Evolutionary conservation across 2,797 vertebrate genomes (phyloP), one percentile per base, ranked within the genome.

Genomic region (Vultur gryphus): DNA sequence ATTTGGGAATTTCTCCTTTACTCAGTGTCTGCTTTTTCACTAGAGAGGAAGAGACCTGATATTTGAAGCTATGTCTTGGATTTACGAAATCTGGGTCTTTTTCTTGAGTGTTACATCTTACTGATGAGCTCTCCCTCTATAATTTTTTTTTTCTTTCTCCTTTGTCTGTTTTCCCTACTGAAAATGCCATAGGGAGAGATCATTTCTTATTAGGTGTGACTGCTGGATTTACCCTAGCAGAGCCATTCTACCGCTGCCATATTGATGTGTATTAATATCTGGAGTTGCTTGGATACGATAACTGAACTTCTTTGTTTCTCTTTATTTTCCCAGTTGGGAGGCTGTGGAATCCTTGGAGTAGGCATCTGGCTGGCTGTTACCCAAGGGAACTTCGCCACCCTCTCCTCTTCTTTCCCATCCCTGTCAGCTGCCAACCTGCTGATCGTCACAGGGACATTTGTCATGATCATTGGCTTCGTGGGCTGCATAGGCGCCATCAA

Each of bases 321-420:
- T 85, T 70, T 97, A 2, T 88, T 89, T 89, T 94, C 39, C 70
- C 97, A 99, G 99, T 94, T 99, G 97, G 99, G 99, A 79, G 99
- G 99, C 97, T 99, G 99, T 96, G 99, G 99, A 77, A 99, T 99
- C 87, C 98, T 99, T 35, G 99, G 99, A 15, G 99, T 99, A 6
- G 99, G 99, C 82, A 99, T 99, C 96, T 99, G 99, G 99, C 98
- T 99, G 97, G 99, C 99, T 2, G 99, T 99, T 97, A 99, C 99
- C 54, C 99, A 99, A 97, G 99, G 99, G 35, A 99, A 99, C 98
- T 99, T 99, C 57, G 99, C 99, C 95, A 99, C 99, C 8, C 98
- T 99, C 48, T 99, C 99, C 19, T 98, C 99, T 29, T 99, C 99
- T 87, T 99, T 99, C 92, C 99, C 99, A 0, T 99, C 99, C 35